Conservation (phyloP, 2,797 vertebrate genomes). For the Xiphorhynchus erythropygius region DNA sequence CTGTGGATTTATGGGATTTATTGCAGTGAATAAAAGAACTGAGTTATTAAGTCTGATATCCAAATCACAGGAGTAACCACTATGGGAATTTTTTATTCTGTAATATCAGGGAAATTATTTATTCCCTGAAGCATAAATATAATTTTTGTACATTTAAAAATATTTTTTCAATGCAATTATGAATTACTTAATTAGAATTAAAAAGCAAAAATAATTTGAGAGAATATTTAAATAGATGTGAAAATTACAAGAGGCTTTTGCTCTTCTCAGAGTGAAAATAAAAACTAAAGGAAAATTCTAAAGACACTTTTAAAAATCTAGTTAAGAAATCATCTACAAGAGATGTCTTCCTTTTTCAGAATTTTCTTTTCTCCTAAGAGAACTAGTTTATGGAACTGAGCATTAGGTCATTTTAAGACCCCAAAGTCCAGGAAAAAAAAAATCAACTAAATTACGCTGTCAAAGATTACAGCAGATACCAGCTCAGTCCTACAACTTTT, state of each 20-base stretch:
- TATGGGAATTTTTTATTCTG: neutral
- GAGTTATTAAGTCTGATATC: neutral
- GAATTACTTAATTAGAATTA: neutral
- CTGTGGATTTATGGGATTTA: neutral
- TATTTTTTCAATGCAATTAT: neutral
- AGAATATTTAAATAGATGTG: neutral
- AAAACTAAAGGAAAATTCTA: neutral
- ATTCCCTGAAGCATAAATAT: neutral
- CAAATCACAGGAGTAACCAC: neutral
- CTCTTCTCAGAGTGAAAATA: neutral
- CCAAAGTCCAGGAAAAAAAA: neutral
- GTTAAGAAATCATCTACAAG: neutral
- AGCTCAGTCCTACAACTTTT: neutral
- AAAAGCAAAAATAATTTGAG: rapidly evolving
- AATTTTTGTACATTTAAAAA: neutral
- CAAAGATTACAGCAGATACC: neutral
- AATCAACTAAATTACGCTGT: neutral
- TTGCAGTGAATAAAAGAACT: neutral
- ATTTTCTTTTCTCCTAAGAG: neutral
- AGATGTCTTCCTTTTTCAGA: neutral
- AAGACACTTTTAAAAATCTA: neutral
- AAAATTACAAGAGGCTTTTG: neutral
- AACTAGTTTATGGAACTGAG: neutral
- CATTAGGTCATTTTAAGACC: neutral
- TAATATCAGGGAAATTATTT: neutral